Base-by-base conservation (phyloP, 2,888 invertebrate species). In the Biston stratarius region DNA sequence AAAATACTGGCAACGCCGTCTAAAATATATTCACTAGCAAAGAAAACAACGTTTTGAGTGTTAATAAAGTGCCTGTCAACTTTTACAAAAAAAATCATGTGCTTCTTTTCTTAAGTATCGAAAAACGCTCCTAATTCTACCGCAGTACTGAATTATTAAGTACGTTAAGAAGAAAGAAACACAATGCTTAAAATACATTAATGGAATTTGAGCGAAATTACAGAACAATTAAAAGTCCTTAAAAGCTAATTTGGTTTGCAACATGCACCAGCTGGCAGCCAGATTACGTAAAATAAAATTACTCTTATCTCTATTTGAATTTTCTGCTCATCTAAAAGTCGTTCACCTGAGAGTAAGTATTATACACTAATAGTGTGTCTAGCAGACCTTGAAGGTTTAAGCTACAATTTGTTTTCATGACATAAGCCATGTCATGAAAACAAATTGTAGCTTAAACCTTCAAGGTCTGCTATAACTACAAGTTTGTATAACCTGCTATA, bases 311-410 rank as follows among this genome's bases (percentile, higher is more conserved):
- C 10, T 15, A 53, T 53, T 61, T 61, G 53, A 61, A 53, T 53
- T 61, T 61, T 61, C 61, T 53, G 36, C 61, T 61, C 47, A 47
- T 53, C 45, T 36, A 53, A 42, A 47, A 47, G 53, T 61, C 53
- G 53, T 61, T 61, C 53, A 61, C 61, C 53, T 53, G 53, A 11
- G 11, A 52, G 36, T 52, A 53, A 45, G 53, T 61, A 34, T 44
- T n/a, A 42, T 42, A 15, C 45, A 61, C 45, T 61, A 61, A 61
- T 61, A 53, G 45, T 15, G 38, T 61, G 52, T 61, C 53, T 45
- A 61, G 36, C 53, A 61, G 45, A 45, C 53, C 60, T 15, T 61
- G 24, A 53, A 47, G 24, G 24, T 53, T 53, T 38, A 12, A 38
- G 36, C 15, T 36, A 45, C 38, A 36, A 61, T 51, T 58, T 58